These are phyloP conservation scores for Oncorhynchus gorbuscha DNA, from an alignment of 2,113 vertebrate genomes.

Conservation along the genomic window DNA sequence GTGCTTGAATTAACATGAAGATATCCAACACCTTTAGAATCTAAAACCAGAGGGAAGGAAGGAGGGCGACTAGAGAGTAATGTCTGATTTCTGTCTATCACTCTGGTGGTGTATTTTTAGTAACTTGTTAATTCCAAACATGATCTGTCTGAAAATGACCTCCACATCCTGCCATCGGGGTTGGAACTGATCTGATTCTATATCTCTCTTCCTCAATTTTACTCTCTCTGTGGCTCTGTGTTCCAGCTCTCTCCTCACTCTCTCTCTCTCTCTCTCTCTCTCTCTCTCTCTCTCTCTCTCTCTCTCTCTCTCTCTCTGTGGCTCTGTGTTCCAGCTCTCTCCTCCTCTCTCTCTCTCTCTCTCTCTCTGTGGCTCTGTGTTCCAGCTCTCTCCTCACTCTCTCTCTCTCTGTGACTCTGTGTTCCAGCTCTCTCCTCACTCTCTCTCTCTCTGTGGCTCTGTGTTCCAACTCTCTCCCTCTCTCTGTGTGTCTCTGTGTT, in stretches of 20 bases:
- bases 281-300: too few species aligned
- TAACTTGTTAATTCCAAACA: neutral
- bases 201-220: neutral
- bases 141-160: neutral
- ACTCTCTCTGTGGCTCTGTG: neutral
- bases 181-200: neutral
- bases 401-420: too few species aligned
- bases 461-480: too few species aligned
- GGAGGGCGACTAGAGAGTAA: neutral
- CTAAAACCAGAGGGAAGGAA: conserved; percentile 19
- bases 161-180: neutral
- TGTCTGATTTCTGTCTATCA: neutral
- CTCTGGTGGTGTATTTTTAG: neutral
- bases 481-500: too few species aligned
- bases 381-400: too few species aligned
- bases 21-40: conserved; percentile 5
- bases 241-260: neutral
- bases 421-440: too few species aligned
- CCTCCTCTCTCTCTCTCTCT: too few species aligned
- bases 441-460: too few species aligned
- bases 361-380: too few species aligned
- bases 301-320: too few species aligned
- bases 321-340: too few species aligned
- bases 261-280: neutral
- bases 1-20: conserved; percentile 69